These are phyloP conservation scores for Cheilosia variabilis DNA, from an alignment of 2,888 invertebrate genomes.

Conservation along the genomic window DNA sequence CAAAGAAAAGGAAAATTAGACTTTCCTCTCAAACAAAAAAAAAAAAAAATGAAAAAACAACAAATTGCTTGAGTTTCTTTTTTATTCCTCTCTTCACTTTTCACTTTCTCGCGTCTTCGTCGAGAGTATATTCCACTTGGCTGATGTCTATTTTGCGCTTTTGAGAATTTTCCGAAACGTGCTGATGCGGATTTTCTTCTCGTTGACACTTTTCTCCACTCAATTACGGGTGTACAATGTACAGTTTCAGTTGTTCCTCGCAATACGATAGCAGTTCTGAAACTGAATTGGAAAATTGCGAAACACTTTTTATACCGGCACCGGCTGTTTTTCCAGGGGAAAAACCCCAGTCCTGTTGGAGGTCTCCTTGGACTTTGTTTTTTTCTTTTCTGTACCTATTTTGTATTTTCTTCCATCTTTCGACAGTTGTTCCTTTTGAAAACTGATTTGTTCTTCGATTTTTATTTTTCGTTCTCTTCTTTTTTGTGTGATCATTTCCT, in stretches of 20 bases:
- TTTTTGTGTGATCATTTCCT: conserved; percentile 30
- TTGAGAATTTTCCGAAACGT: conserved; percentile 12
- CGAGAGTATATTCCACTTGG: neutral
- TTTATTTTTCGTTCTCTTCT: neutral
- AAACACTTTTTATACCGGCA: conserved; percentile 34
- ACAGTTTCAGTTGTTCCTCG: conserved; percentile 54
- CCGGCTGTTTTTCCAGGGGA: conserved; percentile 59
- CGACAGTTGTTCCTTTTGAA: conserved; percentile 27
- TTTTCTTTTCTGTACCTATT: conserved; percentile 6
- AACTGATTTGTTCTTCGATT: conserved; percentile 9
- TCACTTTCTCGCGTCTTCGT: neutral
- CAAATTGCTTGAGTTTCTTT: conserved; percentile 22
- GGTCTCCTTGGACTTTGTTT: conserved; percentile 21
- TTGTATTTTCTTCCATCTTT: conserved; percentile 25
- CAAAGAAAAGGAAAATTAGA: conserved; percentile 12
- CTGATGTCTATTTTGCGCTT: neutral
- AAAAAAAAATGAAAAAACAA: neutral
- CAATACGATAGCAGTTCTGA: conserved; percentile 70
- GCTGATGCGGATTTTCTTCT: conserved; percentile 28
- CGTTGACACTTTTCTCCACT: conserved; percentile 61
- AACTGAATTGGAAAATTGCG: conserved; percentile 58
- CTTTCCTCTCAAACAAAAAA: conserved; percentile 24
- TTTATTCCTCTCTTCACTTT: conserved; percentile 27
- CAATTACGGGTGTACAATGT: conserved; percentile 45
- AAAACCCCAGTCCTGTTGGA: conserved; percentile 48